Evolutionary conservation across 2,888 invertebrate genomes (phyloP).

Genomic region (Hirtodrosophila duncani): DNA sequence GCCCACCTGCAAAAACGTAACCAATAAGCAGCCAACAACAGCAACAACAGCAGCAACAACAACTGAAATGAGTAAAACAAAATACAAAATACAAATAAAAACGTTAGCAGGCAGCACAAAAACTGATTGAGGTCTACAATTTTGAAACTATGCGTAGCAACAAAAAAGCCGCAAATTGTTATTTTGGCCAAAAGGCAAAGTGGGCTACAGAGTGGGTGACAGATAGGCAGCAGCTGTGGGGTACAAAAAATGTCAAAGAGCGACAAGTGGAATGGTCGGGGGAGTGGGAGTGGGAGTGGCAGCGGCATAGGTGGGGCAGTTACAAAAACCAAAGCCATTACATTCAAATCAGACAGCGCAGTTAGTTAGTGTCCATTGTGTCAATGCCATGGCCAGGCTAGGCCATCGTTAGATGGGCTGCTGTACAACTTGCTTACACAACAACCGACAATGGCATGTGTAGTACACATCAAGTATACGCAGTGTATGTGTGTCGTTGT

Average conservation of each 20-base stretch:
- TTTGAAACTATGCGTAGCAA: conserved; percentile 37
- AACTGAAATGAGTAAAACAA: conserved; percentile 10
- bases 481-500: no score
- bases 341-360: conserved; percentile 66
- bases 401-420: no score
- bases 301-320: background rate
- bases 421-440: background rate
- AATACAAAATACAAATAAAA: conserved; percentile 45
- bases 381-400: conserved; percentile 16
- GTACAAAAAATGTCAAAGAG: conserved; percentile 15
- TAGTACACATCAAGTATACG: conserved; percentile 54
- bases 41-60: conserved; percentile 11
- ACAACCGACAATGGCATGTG: background rate
- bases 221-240: conserved; percentile 1
- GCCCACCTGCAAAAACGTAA: conserved; percentile 42
- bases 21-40: conserved; percentile 52
- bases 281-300: background rate
- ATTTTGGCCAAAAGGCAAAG: conserved; percentile 38
- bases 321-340: conserved; percentile 47
- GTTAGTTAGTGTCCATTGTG: conserved; percentile 70
- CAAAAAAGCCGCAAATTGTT: conserved; percentile 33
- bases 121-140: conserved; percentile 52
- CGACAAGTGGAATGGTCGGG: conserved; percentile 32
- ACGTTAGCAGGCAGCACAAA: conserved; percentile 22
- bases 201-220: background rate